These are phyloP conservation scores for Hoplostethus mediterraneus DNA, from an alignment of 2,797 vertebrate genomes.

Conservation along the genomic window DNA sequence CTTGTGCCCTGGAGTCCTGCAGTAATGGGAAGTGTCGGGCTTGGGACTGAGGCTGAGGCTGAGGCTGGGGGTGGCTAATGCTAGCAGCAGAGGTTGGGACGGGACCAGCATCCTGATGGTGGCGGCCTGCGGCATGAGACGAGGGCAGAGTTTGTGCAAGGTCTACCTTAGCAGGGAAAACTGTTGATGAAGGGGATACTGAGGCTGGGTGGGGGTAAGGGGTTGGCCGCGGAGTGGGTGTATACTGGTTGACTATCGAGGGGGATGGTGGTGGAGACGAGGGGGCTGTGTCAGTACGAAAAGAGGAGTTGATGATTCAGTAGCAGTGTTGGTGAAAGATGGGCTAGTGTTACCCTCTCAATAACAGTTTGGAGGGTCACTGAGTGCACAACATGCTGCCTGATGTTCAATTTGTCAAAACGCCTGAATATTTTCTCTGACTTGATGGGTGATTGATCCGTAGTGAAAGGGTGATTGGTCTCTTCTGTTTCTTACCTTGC, in stretches of 20 bases:
- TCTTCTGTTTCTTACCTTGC: conserved; percentile 57
- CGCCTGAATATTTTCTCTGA: neutral
- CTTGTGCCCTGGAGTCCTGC: conserved; percentile 14
- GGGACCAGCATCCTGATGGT: conserved; percentile 6
- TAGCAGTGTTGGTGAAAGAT: neutral
- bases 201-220: neutral
- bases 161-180: neutral
- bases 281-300: conserved; percentile 1
- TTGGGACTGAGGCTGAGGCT: conserved; percentile 16
- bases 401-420: neutral
- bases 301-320: neutral
- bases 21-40: conserved; percentile 21
- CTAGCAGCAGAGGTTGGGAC: conserved; percentile 25
- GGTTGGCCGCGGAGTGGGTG: conserved; percentile 7
- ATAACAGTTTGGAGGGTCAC: neutral
- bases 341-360: too few relatives aligned
- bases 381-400: neutral
- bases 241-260: neutral
- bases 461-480: neutral
- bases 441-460: neutral
- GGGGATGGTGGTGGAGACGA: conserved; percentile 4
- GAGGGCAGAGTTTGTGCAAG: conserved; percentile 16
- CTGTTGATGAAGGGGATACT: neutral
- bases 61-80: conserved; percentile 35
- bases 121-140: conserved; percentile 23